Base-by-base conservation (phyloP, 2,888 invertebrate species). In the Ametastegia equiseti region DNA sequence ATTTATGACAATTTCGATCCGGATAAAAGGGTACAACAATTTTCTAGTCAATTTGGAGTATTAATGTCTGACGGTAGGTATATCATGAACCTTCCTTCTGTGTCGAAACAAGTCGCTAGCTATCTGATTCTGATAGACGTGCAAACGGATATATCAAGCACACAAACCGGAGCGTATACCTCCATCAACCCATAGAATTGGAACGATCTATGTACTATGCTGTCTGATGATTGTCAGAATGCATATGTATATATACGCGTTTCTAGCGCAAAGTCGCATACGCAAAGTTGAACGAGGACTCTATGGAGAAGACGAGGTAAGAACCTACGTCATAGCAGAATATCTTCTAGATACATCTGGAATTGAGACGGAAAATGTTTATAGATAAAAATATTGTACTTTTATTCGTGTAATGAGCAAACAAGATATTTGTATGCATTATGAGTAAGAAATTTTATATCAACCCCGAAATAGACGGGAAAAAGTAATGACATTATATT, bases 61-160 rank as follows among this genome's bases (percentile, higher is more conserved):
- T 9, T 0, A 23, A 54, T 11, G 19, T 54, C 23, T 54, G 11
- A 54, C 19, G 0, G 54, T 19, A 23, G 0, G 54, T 19, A 23
- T 23, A 2, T 54, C 7, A 3, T 6, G 19, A 23, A 54, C 50
- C 50, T n/a, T 54, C 23, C 23, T 23, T 9, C 23, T 1, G 54
- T 23, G 54, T 19, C 11, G 23, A 63, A 15, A 33, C 33, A 33
- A 60, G 13, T 15, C 30, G 6, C 4, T 30, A 33, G 30, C 7
- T 63, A 63, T 63, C 63, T 54, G 23, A 23, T n/a, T 23, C 33
- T 63, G 33, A 63, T 33, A 33, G 63, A 63, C 63, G 30, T 63
- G 63, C 63, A 63, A 63, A 63, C 63, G 27, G 63, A 54, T 23
- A 63, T 63, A 30, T 63, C 63, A 33, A 11, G 13, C 63, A n/a